These are phyloP conservation scores for Sinhomidia bicolor DNA, from an alignment of 2,888 invertebrate species.

Conservation along the genomic window DNA sequence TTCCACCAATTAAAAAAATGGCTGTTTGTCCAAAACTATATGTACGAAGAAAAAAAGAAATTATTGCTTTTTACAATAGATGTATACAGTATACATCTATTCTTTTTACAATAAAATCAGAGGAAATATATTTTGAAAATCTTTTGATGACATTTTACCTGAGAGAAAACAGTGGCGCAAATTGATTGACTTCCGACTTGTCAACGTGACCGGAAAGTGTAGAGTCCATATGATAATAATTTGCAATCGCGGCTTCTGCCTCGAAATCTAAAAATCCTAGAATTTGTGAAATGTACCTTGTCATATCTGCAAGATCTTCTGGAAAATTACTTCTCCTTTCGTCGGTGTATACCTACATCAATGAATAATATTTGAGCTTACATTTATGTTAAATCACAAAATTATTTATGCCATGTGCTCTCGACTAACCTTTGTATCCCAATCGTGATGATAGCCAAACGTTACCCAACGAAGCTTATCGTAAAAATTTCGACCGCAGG, in stretches of 20 bases:
- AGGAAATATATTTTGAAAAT: no score
- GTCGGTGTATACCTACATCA: slow-evolving; percentile 87
- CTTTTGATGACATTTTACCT: slow-evolving; percentile 87
- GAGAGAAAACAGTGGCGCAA: slow-evolving; percentile 95
- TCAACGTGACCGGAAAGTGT: slow-evolving; percentile 97
- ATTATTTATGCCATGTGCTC: no score
- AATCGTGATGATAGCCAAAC: slow-evolving; percentile 98
- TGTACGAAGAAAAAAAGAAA: neutral
- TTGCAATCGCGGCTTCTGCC: slow-evolving; percentile 97
- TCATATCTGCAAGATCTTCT: slow-evolving; percentile 86
- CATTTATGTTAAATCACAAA: no score
- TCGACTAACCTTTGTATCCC: slow-evolving; percentile 91
- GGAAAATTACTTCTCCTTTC: slow-evolving; percentile 88
- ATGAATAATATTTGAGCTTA: neutral
- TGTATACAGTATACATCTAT: no score
- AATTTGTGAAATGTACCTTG: slow-evolving; percentile 85
- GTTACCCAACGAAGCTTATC: slow-evolving; percentile 94
- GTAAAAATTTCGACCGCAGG: slow-evolving; percentile 70
- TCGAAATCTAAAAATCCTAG: slow-evolving; percentile 85
- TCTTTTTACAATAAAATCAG: no score
- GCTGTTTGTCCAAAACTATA: slow-evolving; percentile 96
- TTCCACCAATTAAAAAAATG: slow-evolving; percentile 95
- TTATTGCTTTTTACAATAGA: no score
- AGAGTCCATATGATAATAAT: slow-evolving; percentile 96
- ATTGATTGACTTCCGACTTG: slow-evolving; percentile 92